Evolutionary conservation across 2,888 invertebrate genomes (phyloP).

Genomic region (Podotricha telesiphe): DNA sequence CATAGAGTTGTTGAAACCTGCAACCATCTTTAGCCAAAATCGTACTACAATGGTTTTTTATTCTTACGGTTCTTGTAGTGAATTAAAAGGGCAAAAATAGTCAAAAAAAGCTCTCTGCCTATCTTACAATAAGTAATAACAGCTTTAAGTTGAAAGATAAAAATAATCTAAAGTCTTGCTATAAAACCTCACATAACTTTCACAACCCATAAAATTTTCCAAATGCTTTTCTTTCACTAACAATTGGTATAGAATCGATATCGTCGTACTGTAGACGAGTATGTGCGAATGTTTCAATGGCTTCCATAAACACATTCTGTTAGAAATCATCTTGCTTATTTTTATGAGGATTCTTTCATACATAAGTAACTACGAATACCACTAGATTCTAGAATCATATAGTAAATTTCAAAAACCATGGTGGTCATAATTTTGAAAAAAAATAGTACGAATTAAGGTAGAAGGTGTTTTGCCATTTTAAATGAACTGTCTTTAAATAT

Average conservation of each 20-base stretch:
- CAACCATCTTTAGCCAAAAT: too few relatives aligned
- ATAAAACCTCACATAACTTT: slow-evolving; percentile 5
- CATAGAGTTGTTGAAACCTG: too few relatives aligned
- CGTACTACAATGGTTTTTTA: too few relatives aligned
- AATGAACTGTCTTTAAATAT: too few relatives aligned
- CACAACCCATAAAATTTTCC: slow-evolving; percentile 7
- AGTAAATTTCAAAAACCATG: too few relatives aligned
- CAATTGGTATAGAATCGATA: slow-evolving; percentile 1
- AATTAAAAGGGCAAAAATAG: too few relatives aligned
- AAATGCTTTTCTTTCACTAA: slow-evolving; percentile 1
- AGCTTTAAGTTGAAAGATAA: background rate
- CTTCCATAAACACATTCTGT: slow-evolving; percentile 6
- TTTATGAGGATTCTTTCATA: slow-evolving; percentile 16
- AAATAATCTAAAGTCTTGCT: background rate
- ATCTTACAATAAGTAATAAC: background rate
- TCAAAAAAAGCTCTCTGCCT: background rate
- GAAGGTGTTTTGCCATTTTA: too few relatives aligned
- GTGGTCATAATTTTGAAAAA: too few relatives aligned
- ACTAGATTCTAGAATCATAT: too few relatives aligned
- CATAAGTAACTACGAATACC: too few relatives aligned
- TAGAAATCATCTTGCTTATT: slow-evolving; percentile 3
- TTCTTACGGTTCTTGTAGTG: too few relatives aligned
- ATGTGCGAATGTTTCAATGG: slow-evolving; percentile 7
- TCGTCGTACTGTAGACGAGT: background rate
- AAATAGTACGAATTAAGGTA: too few relatives aligned